phyloP scores from a whole-genome alignment of 2,888 invertebrate species.

The Sphecodes monilicornis region DNA sequence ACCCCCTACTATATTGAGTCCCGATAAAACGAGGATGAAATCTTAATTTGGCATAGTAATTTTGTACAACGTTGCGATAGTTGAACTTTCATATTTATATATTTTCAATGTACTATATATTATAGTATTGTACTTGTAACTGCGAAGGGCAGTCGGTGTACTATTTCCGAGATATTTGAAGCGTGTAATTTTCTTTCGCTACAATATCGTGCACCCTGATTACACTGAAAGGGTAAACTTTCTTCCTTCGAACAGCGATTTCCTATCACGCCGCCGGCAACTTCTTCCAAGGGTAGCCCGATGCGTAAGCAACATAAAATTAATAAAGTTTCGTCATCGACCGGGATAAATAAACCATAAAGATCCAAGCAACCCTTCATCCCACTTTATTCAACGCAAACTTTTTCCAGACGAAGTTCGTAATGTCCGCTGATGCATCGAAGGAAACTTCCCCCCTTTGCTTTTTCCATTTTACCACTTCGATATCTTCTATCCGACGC shows the following conservation, averaged over 20 bases:
- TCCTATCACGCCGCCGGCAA: not conserved
- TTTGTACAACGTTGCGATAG: too few species aligned
- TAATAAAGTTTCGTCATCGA: not conserved
- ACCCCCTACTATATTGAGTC: too few species aligned
- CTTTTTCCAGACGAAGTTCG: not conserved
- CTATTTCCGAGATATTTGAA: not conserved
- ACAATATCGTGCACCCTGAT: not conserved
- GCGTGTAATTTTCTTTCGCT: not conserved
- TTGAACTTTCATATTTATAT: too few species aligned
- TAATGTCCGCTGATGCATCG: slow-evolving; percentile 15
- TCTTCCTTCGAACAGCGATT: slow-evolving; percentile 2
- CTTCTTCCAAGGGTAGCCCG: not conserved
- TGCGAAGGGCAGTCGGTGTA: not conserved
- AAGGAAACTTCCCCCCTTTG: not conserved
- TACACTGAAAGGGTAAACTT: not conserved
- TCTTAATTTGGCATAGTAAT: too few species aligned
- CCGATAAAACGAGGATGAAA: too few species aligned
- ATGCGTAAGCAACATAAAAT: slow-evolving; percentile 1
- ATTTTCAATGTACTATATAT: too few species aligned
- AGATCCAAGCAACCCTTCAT: not conserved
- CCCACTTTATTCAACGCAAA: slow-evolving; percentile 14
- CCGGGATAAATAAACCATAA: slow-evolving; percentile 6
- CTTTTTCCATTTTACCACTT: not conserved
- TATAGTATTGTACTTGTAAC: too few species aligned
- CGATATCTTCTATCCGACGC: slow-evolving; percentile 4